Conservation (phyloP, 2,797 vertebrate species). For the Alauda arvensis region DNA sequence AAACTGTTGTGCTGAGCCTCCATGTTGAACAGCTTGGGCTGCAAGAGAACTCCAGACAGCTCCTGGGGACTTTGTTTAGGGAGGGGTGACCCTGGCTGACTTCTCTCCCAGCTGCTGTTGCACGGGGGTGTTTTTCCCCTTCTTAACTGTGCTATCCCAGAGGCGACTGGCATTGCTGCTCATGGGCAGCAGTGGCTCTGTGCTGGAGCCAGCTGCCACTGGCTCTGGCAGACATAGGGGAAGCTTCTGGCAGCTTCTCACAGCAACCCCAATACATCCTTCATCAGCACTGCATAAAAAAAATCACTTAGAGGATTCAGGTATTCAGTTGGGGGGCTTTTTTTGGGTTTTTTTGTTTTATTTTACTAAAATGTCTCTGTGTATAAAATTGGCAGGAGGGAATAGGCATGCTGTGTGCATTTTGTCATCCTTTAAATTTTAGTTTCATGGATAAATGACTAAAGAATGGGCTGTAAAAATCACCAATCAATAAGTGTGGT, state of each 20-base stretch:
- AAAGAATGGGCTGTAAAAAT: not conserved
- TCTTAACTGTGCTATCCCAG: not conserved
- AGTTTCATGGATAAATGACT: not conserved
- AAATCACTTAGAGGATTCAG: not conserved
- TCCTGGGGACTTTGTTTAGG: not conserved
- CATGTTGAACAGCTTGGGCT: not conserved
- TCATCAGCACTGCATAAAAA: slow-evolving; percentile 6
- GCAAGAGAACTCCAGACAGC: not conserved
- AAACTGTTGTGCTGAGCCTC: not conserved
- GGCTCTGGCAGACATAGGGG: not conserved
- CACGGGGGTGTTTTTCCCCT: not conserved
- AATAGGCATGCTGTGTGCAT: not conserved
- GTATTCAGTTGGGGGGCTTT: not conserved
- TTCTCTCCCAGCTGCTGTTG: not conserved
- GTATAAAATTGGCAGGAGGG: not conserved
- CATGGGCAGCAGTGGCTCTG: not conserved
- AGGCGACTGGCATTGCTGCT: not conserved
- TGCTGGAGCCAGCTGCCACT: not conserved
- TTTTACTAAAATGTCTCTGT: not conserved
- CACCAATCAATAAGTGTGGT: not conserved
- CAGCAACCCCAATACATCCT: not conserved
- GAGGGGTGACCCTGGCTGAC: not conserved
- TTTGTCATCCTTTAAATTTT: not conserved
- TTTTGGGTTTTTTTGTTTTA: not conserved
- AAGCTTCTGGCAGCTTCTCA: not conserved